Conservation (phyloP, 2,113 vertebrate genomes). For the Carassius auratus region DNA sequence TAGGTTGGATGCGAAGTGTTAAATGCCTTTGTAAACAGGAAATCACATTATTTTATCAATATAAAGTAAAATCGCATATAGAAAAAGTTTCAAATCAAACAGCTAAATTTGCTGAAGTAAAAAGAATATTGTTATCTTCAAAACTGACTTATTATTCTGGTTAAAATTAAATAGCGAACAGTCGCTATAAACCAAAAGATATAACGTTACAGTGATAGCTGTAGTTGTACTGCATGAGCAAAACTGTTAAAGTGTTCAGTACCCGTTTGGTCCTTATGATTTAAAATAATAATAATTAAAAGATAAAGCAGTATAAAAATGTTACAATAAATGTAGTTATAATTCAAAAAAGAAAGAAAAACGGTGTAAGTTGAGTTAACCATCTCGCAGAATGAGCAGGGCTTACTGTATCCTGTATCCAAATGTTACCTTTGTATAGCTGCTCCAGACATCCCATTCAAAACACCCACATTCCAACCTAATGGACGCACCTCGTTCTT, state of each 20-base stretch:
- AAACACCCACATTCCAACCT: slow-evolving; percentile 69
- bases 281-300: background rate
- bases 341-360: background rate
- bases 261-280: background rate
- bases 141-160: background rate
- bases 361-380: no score
- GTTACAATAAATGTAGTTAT: background rate
- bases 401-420: background rate
- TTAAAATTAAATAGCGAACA: background rate
- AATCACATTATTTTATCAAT: background rate
- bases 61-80: background rate
- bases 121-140: background rate
- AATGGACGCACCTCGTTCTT: slow-evolving; percentile 69
- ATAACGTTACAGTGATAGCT: background rate
- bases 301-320: background rate
- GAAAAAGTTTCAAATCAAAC: background rate
- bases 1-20: no score
- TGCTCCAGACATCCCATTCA: slow-evolving; percentile 51
- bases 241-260: background rate
- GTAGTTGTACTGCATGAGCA: background rate
- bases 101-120: background rate
- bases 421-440: slow-evolving; percentile 36
- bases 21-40: background rate
- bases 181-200: background rate
- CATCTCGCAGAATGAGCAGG: background rate